Evolutionary conservation across 2,888 invertebrate species (phyloP), one percentile per base, ranked within the genome.

Genomic region (Eupeodes luniger): DNA sequence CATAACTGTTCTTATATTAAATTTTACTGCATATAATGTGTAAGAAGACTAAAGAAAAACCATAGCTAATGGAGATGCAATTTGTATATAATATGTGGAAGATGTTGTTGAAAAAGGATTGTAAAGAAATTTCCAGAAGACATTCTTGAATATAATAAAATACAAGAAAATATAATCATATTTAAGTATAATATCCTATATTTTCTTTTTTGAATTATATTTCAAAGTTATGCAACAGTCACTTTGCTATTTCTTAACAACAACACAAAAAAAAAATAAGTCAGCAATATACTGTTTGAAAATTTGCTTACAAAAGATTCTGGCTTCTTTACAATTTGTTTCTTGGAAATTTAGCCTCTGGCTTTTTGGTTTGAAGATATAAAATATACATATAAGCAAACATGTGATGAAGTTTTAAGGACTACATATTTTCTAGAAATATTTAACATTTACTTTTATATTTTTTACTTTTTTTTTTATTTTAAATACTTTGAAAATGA

Each of bases 11-110:
- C 4, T 5, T 40, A 27, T 64, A 64, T 44, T 64, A 44, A 19
- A 64, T 49, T 27, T 61, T 61, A 36, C 47, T 59, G 34, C 9
- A 12, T 2, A 47, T 47, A 10, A 5, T 40, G 9, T 40, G 40
- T 12, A 74, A 47, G 36, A 9, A 44, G 61, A 74, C 36, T 16
- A 62, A 27, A 27, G 27, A 27, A 5, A 16, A 61, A 61, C 53
- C 76, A 55, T 76, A 19, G 14, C 64, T 76, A 53, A 64, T 55
- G 40, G 40, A 53, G 64, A 76, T 76, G 14, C 27, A 5, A 64
- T 53, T 40, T 75, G 51, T 9, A 49, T 51, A 44, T 59, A n/a
- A 7, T 40, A 40, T 40, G 27, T 55, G 40, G 16, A 27, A 44
- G 10, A 40, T 61, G 27, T 36, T 16, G 27, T 44, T 14, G 59